phyloP scores from a whole-genome alignment of 1,140 invertebrate genomes.

The Arctopsyche grandis region DNA sequence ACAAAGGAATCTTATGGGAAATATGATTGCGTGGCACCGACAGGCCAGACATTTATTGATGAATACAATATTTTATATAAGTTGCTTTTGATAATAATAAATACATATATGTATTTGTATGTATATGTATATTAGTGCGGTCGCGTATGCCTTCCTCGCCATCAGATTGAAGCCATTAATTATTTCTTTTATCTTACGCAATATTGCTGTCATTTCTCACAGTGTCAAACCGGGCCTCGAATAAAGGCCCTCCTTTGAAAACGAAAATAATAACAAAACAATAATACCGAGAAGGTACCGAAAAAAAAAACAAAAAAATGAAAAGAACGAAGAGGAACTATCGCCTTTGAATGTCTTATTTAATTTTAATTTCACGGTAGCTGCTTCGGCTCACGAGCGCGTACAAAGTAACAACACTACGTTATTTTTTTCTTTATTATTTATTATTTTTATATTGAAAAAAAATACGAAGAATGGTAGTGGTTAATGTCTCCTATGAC shows the following conservation, averaged over 20 bases:
- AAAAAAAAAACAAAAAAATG: conserved; percentile 26
- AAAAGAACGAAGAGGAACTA: conserved; percentile 9
- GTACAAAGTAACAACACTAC: conserved; percentile 27
- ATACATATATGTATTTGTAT: background rate
- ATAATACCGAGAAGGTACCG: conserved; percentile 11
- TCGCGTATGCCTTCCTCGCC: conserved; percentile 15
- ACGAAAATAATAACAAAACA: conserved; percentile 27
- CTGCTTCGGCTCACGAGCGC: conserved; percentile 31
- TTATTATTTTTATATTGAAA: conserved; percentile 2
- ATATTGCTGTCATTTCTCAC: conserved; percentile 38
- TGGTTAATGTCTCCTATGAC: conserved; percentile 31
- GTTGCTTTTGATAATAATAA: conserved; percentile 43
- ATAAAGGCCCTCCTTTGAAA: conserved; percentile 28
- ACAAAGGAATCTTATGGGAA: background rate
- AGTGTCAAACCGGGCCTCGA: conserved; percentile 30
- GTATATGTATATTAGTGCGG: background rate
- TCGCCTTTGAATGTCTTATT: conserved; percentile 41
- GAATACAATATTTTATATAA: conserved; percentile 44
- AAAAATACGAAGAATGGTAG: background rate
- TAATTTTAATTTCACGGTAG: conserved; percentile 46
- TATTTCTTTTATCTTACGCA: conserved; percentile 46
- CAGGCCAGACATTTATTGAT: conserved; percentile 45
- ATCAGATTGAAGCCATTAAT: conserved; percentile 37
- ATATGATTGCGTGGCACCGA: conserved; percentile 36
- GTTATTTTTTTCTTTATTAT: background rate